A percentile compares a stretch with the other conserved stretches of the same genome.
Conservation (phyloP, 2,113 vertebrate genomes). For the Corydoras sp. region DNA sequence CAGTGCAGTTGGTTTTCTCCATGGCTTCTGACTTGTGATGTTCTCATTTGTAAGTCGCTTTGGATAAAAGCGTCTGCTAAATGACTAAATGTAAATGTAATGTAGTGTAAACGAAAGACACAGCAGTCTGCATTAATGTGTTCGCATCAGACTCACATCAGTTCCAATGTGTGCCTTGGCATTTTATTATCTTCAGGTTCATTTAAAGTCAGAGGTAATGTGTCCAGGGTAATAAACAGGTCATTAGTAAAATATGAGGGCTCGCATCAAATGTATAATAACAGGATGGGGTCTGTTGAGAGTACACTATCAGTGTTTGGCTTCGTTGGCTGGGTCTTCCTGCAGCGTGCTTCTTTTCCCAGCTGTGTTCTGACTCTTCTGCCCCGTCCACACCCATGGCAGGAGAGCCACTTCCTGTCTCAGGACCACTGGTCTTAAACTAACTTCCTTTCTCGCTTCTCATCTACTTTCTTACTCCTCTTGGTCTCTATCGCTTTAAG, state of each 20-base stretch:
- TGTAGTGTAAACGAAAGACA: no score
- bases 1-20: no score
- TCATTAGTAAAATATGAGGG: slow-evolving; percentile 32
- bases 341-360: slow-evolving; percentile 49
- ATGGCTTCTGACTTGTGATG: no score
- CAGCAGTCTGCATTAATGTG: no score
- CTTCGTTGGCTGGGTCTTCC: slow-evolving; percentile 62
- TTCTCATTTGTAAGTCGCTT: no score
- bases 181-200: not conserved
- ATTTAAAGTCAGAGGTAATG: slow-evolving; percentile 15
- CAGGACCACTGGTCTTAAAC: slow-evolving; percentile 20
- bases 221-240: slow-evolving; percentile 5
- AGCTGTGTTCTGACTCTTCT: slow-evolving; percentile 66
- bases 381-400: slow-evolving; percentile 49
- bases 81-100: no score
- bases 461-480: slow-evolving; percentile 12
- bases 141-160: no score
- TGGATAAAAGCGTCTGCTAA: no score
- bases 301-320: slow-evolving; percentile 65
- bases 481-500: slow-evolving; percentile 4
- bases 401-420: slow-evolving; percentile 49
- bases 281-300: slow-evolving; percentile 64
- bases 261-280: slow-evolving; percentile 49
- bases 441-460: slow-evolving; percentile 31
- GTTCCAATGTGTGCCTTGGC: no score